Evolutionary conservation across 2,113 vertebrate genomes (phyloP), one percentile per base, ranked within the genome.

Genomic region (Megaceryle torquata): DNA sequence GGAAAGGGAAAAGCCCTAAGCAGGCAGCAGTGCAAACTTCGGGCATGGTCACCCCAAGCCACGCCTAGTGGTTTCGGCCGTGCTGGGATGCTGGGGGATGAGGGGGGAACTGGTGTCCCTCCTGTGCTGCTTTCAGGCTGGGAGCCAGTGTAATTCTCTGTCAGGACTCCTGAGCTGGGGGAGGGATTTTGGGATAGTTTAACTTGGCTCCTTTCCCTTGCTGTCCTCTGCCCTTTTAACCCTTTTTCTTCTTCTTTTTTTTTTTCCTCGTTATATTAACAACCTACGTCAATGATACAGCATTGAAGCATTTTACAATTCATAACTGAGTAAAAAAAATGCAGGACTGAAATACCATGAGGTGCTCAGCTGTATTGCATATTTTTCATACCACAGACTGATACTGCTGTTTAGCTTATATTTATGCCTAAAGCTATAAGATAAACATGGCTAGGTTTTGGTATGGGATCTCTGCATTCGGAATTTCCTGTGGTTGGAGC

Each of bases 21-120:
- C 48, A 60, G 57, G 69, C 77, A 37, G 57, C 22, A 29, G 53
- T 9, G 26, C 21, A 79, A n/a, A 17, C 31, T 50, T 57, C 5
- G 53, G 70, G 48, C 48, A 28, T 13, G 29, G 22, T 70, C 0
- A 0, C 22, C 50, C 41, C 6, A 3, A 77, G 26, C 14, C 54
- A 26, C 9, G 10, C 24, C 46, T 1, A 4, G 21, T 26, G 77
- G 60, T 9, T 50, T 88, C 8, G 3, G 44, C 54, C 53, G 24
- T 60, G 78, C 65, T 1, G 1, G 41, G 60, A 33, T 93, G 51
- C 21, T 0, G 0, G 6, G 11, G 33, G 48, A 5, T 1, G 8
- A 22, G 10, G 15, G 22, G 29, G 16, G 18, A 53, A 46, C 56
- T 16, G 48, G 15, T 15, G 24, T 2, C 18, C 26, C 19, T 48